Evolutionary conservation across 2,797 vertebrate genomes (phyloP).

Genomic region (Periparus ater): DNA sequence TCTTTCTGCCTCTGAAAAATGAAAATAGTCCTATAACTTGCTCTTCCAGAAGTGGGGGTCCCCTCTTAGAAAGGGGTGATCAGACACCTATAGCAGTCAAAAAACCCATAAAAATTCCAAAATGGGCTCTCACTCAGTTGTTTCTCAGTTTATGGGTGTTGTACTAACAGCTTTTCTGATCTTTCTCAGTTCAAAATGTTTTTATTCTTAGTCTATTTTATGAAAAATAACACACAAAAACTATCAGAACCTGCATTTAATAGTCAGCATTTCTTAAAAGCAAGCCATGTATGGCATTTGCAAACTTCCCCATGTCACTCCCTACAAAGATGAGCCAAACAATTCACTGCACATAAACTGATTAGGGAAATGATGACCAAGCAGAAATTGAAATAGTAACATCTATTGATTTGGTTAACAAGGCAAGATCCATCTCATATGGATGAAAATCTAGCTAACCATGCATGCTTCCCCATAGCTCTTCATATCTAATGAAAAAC

Average conservation of each 20-base stretch:
- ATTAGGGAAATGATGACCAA: not conserved
- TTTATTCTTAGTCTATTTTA: not conserved
- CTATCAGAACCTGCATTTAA: not conserved
- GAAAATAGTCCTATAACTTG: not conserved
- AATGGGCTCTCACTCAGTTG: not conserved
- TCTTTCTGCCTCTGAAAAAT: not conserved
- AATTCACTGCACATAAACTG: not conserved
- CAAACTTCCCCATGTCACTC: not conserved
- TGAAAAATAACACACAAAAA: not conserved
- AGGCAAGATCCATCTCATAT: not conserved
- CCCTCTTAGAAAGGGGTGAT: not conserved
- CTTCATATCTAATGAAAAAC: not conserved
- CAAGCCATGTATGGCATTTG: not conserved
- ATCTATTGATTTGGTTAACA: not conserved
- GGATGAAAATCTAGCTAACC: not conserved
- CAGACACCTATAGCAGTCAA: not conserved
- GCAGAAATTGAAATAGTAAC: not conserved
- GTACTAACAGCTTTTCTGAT: not conserved
- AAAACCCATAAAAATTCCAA: not conserved
- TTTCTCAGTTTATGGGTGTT: not conserved
- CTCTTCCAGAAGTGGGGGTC: not conserved
- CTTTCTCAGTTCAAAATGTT: not conserved
- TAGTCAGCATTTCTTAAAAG: not conserved
- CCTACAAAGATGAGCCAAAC: not conserved
- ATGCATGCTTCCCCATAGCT: not conserved